phyloP scores from a whole-genome alignment of 2,113 vertebrate species.

The Camelus bactrianus region DNA sequence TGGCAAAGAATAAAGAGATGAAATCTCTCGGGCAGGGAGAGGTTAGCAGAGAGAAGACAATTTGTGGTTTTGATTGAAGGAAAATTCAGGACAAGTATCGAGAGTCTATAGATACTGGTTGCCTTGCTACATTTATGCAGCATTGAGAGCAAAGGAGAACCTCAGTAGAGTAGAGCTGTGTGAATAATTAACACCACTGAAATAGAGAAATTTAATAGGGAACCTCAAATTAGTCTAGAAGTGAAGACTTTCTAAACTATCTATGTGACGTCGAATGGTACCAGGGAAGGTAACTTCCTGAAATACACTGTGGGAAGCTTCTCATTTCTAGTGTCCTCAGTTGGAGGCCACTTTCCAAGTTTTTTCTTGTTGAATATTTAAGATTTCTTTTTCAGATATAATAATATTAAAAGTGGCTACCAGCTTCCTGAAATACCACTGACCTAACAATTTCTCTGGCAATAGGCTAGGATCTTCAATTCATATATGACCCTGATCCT shows the following conservation, averaged over 20 bases:
- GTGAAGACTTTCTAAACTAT: not conserved
- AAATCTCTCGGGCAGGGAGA: not conserved
- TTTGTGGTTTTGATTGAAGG: not conserved
- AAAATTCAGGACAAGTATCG: not conserved
- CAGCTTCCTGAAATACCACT: conserved; percentile 13
- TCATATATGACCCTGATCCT: not conserved
- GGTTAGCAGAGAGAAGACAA: not conserved
- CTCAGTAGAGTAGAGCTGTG: not conserved
- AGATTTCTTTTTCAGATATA: not conserved
- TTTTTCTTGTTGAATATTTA: not conserved
- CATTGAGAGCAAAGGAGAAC: not conserved
- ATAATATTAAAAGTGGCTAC: not conserved
- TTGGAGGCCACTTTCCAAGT: conserved; percentile 1
- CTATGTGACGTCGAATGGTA: not conserved
- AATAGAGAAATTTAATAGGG: not conserved
- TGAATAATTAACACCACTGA: not conserved
- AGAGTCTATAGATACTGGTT: not conserved
- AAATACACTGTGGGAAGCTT: not conserved
- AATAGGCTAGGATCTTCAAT: not conserved
- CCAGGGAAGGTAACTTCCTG: not conserved
- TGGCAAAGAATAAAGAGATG: not conserved
- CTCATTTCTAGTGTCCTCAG: not conserved
- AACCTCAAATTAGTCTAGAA: not conserved
- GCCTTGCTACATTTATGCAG: not conserved
- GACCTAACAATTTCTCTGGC: not conserved